Evolutionary conservation across 2,797 vertebrate genomes (phyloP).

Genomic region (Nasua narica): DNA sequence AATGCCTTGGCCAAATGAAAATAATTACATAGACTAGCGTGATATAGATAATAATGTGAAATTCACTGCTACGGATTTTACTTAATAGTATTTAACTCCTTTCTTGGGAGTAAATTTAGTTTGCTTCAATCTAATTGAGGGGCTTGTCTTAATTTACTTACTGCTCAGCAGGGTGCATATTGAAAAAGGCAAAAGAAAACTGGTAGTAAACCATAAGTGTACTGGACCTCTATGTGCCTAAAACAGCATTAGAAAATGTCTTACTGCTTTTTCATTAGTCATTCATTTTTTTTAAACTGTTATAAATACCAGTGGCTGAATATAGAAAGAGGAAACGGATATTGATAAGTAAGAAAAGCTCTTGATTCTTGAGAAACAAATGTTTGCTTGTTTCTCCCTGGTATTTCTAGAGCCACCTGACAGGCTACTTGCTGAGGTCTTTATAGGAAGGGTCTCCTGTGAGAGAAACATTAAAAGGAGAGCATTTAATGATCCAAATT

Average conservation of each 20-base stretch:
- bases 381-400: neutral
- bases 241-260: neutral
- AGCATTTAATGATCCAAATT: neutral
- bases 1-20: neutral
- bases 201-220: neutral
- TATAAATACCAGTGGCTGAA: constrained; percentile 25
- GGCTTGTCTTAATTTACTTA: neutral
- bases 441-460: neutral
- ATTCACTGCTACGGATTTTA: neutral
- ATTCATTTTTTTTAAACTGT: neutral
- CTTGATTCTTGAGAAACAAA: neutral
- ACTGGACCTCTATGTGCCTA: neutral
- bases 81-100: neutral
- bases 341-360: constrained; percentile 46
- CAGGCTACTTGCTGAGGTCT: neutral
- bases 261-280: neutral
- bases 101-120: constrained; percentile 29
- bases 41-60: neutral
- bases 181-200: neutral
- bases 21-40: neutral
- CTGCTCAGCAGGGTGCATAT: neutral
- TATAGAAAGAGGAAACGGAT: constrained; percentile 31
- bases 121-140: neutral
- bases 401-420: neutral
- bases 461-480: neutral